These are phyloP conservation scores for Hirtodrosophila histrioides DNA, from an alignment of 2,888 invertebrate genomes.

Conservation along the genomic window DNA sequence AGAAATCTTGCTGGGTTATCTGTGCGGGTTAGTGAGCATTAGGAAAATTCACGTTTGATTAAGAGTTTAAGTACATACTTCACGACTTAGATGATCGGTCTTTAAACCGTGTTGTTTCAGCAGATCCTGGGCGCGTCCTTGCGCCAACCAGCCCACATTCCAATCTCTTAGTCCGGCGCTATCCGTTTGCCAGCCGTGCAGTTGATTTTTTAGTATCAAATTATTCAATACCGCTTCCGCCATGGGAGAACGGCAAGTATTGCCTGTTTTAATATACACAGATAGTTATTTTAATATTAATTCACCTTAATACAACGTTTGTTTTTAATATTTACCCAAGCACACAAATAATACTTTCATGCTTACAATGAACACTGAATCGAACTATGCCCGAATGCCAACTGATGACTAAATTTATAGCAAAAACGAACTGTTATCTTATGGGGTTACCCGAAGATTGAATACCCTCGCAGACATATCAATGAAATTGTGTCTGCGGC, in stretches of 20 bases:
- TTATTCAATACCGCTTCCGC: conserved; percentile 93
- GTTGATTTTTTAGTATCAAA: conserved; percentile 77
- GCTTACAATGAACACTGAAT: neutral
- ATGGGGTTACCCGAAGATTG: too few relatives aligned
- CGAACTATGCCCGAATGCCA: neutral
- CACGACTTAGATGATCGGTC: conserved; percentile 88
- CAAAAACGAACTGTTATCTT: conserved; percentile 10
- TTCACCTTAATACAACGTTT: neutral
- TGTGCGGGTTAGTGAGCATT: conserved; percentile 77
- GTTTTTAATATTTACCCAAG: conserved; percentile 66
- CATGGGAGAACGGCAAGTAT: conserved; percentile 97
- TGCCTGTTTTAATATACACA: conserved; percentile 87
- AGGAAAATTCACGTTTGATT: neutral
- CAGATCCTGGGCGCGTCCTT: conserved; percentile 87
- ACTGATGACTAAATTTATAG: conserved; percentile 22
- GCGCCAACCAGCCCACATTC: conserved; percentile 92
- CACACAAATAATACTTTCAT: conserved; percentile 82
- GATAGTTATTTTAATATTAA: neutral
- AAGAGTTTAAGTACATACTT: conserved; percentile 67
- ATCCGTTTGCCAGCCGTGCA: conserved; percentile 90
- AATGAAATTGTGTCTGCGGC: too few relatives aligned
- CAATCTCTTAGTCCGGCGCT: conserved; percentile 94
- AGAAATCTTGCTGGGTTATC: conserved; percentile 90
- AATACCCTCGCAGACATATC: neutral
- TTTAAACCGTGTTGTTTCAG: conserved; percentile 87